Conservation (phyloP, 2,113 vertebrate genomes). For the Etheostoma spectabile region DNA sequence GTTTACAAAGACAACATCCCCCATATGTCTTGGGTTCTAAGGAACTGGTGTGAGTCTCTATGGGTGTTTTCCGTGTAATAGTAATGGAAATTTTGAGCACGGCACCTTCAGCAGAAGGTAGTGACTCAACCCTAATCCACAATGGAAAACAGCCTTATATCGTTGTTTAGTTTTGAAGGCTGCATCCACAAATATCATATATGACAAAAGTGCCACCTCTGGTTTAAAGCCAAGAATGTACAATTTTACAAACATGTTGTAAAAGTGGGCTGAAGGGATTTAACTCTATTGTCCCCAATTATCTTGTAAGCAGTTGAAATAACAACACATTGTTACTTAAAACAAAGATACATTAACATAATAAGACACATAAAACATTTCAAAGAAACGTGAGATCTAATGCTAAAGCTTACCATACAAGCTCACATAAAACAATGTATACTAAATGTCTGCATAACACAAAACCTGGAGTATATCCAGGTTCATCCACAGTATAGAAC, state of each 20-base stretch:
- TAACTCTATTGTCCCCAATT: not conserved
- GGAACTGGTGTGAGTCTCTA: slow-evolving; percentile 27
- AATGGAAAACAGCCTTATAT: not conserved
- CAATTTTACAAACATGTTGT: not conserved
- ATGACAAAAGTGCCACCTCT: not conserved
- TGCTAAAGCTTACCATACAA: not conserved
- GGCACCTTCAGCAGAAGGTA: not conserved
- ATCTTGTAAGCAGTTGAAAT: not conserved
- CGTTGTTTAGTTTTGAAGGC: not conserved
- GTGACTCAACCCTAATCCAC: not conserved
- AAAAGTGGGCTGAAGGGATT: not conserved
- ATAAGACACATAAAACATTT: not conserved
- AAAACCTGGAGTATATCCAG: not conserved
- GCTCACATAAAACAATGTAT: not conserved
- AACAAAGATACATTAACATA: not conserved
- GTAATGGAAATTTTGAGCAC: not conserved
- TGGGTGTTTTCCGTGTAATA: not conserved
- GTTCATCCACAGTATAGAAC: not conserved
- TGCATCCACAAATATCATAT: not conserved
- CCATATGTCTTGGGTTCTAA: not conserved
- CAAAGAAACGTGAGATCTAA: not conserved
- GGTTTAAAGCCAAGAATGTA: not conserved
- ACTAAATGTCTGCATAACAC: not conserved
- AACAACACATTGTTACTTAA: not conserved
- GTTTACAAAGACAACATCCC: slow-evolving; percentile 22